Base-by-base conservation (phyloP, 2,797 vertebrate species). In the Lepilemur septentrionalis region DNA sequence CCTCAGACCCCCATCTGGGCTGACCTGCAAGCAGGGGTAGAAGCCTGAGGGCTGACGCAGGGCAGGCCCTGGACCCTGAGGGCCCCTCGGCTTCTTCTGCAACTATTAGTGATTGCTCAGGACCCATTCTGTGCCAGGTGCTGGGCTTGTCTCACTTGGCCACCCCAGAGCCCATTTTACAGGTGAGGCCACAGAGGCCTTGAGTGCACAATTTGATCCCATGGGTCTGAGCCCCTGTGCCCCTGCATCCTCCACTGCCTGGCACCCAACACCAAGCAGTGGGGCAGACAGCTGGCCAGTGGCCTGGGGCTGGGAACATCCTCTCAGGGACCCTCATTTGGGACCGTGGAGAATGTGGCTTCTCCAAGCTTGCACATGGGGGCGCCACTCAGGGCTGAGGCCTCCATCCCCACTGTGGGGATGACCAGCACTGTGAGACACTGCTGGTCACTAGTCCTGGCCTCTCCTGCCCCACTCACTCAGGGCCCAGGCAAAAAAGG, bases 101-200 rank as follows among this genome's bases (percentile, higher is more conserved):
- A 48, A 1, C 65, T 25, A 23, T 57, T 57, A 25, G 55, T 23
- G 4, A 63, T 18, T n/a, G 25, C 83, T 15, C n/a, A 93, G 50
- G 8, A 25, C 46, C 23, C 46, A 8, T 48, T 57, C 18, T 17
- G 4, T 52, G 23, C 23, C 15, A 5, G 38, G 8, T 0, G 0
- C 67, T 55, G 38, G 65, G 1, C n/a, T 80, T 7, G 0, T 87
- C 43, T 69, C 25, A 9, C 18, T 10, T 23, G 12, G 9, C 55
- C 14, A 7, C 67, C 35, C 35, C 25, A 20, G 12, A 23, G 30
- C 46, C 30, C 59, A 7, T 25, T 35, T 87, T 63, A 84, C 18
- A 83, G 41, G 83, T 35, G 35, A 85, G 59, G 17, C 15, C 35
- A 1, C 50, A 38, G 73, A 30, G 35, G 23, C 30, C 59, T 4